Percentiles rank a stretch among this genome's conserved stretches.
Conservation (phyloP, 2,797 vertebrate species). For the Champsocephalus gunnari region DNA sequence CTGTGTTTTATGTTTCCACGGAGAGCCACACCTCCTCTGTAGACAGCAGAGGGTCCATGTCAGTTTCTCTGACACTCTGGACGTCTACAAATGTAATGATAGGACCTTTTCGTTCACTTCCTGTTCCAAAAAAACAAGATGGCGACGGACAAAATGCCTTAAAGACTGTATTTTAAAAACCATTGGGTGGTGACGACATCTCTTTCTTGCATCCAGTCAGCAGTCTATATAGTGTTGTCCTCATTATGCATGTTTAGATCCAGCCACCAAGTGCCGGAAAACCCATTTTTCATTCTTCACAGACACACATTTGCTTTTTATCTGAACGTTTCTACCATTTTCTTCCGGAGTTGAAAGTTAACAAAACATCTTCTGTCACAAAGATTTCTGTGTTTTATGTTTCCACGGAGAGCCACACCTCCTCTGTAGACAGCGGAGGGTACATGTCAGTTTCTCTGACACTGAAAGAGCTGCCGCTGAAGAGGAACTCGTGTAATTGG, state of each 20-base stretch:
- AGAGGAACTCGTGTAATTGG: constrained; percentile 18
- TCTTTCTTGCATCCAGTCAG: too few species aligned
- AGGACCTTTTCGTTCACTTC: too few species aligned
- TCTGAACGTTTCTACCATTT: neutral
- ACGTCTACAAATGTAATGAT: too few species aligned
- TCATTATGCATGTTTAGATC: neutral
- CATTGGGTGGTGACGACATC: too few species aligned
- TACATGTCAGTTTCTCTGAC: constrained; percentile 17
- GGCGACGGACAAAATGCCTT: too few species aligned
- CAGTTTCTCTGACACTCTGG: too few species aligned
- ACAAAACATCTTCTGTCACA: neutral
- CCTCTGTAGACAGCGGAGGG: constrained; percentile 17
- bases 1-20: neutral
- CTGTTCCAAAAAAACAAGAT: too few species aligned
- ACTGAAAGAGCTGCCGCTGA: constrained; percentile 1
- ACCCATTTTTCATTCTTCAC: neutral
- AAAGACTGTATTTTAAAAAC: too few species aligned
- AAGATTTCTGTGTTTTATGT: neutral
- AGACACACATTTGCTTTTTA: neutral
- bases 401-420: neutral
- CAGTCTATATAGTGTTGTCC: too few species aligned
- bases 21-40: constrained; percentile 8
- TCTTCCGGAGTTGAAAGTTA: neutral
- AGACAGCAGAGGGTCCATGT: too few species aligned
- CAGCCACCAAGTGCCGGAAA: neutral